A percentile compares a stretch with the other conserved stretches of the same genome.
Conservation (phyloP, 2,888 invertebrate genomes). For the Eilema sororculum region DNA sequence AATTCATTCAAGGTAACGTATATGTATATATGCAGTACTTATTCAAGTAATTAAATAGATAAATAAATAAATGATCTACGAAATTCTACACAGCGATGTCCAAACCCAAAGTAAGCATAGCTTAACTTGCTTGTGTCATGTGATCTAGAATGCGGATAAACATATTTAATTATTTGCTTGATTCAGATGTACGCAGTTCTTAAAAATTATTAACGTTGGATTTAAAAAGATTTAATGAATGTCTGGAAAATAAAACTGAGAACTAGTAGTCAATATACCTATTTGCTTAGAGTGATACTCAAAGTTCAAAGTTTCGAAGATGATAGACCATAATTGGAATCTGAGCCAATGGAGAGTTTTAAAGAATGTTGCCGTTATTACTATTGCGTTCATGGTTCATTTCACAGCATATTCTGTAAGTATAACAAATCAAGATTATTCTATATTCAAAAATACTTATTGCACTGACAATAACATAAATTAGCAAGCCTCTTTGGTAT, state of each 20-base stretch:
- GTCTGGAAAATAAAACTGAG: background rate
- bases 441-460: background rate
- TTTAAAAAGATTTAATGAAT: background rate
- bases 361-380: slow-evolving; percentile 83
- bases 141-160: too few relatives aligned
- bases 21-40: background rate
- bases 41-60: background rate
- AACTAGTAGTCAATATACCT: background rate
- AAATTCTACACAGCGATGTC: too few relatives aligned
- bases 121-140: too few relatives aligned
- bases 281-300: background rate
- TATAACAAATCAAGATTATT: background rate
- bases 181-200: background rate
- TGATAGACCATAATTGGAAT: slow-evolving; percentile 26
- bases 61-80: too few relatives aligned
- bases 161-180: background rate
- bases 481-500: too few relatives aligned
- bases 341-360: slow-evolving; percentile 71
- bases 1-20: too few relatives aligned
- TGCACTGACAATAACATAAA: too few relatives aligned
- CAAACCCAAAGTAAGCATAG: too few relatives aligned
- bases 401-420: slow-evolving; percentile 85
- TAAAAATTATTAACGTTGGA: background rate
- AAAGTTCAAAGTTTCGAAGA: background rate
- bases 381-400: slow-evolving; percentile 88